These are phyloP conservation scores for Phyto melanocephala DNA, from an alignment of 2,888 invertebrate species.

Conservation along the genomic window DNA sequence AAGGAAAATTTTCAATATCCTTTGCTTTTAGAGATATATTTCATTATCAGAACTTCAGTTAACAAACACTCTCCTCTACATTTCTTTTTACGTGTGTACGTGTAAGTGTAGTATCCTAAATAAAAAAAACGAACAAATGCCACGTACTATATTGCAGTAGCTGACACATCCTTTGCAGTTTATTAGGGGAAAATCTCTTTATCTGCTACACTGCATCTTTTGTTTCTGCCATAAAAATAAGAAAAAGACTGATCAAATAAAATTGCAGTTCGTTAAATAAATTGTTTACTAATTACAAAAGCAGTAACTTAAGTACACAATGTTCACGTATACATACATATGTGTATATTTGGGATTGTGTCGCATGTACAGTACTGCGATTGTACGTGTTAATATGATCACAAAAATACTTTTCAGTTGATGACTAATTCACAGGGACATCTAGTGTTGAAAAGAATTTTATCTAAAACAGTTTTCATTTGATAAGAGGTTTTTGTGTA, in stretches of 20 bases:
- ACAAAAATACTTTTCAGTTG: conserved; percentile 15
- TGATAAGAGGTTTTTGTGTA: not conserved
- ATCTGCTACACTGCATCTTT: not conserved
- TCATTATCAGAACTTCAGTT: too few species aligned
- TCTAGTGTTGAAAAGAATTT: not conserved
- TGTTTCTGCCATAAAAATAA: not conserved
- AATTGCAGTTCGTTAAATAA: conserved; percentile 32
- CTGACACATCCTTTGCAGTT: not conserved
- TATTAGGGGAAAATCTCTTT: not conserved
- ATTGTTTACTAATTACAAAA: conserved; percentile 44
- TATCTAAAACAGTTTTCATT: not conserved
- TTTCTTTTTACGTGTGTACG: too few species aligned
- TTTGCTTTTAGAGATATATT: too few species aligned
- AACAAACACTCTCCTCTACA: not conserved
- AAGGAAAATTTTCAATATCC: too few species aligned
- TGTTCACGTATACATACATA: too few species aligned
- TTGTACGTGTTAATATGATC: conserved; percentile 56
- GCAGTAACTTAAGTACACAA: conserved; percentile 30
- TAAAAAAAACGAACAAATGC: not conserved
- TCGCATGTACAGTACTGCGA: conserved; percentile 23
- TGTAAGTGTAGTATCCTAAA: not conserved
- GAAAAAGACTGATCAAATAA: not conserved
- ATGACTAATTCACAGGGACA: not conserved
- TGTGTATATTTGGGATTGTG: not conserved
- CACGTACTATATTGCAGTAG: not conserved